These are phyloP conservation scores for Nothobranchius kuhntae DNA, from an alignment of 2,113 vertebrate genomes.

Conservation along the genomic window DNA sequence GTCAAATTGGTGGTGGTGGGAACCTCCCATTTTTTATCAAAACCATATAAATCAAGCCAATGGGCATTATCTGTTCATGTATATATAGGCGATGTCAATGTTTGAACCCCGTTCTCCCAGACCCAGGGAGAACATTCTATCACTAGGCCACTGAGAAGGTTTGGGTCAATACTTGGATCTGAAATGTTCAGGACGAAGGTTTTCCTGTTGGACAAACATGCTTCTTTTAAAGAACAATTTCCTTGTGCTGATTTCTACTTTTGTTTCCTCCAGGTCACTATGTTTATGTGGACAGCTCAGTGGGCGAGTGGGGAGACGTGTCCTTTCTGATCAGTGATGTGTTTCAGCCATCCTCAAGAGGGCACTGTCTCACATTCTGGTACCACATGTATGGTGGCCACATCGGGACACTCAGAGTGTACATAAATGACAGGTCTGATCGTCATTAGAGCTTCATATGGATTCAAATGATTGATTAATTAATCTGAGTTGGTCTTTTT, in stretches of 20 bases:
- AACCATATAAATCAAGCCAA: too few relatives aligned
- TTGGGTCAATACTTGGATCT: neutral
- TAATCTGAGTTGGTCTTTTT: too few relatives aligned
- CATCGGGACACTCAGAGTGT: slow-evolving; percentile 69
- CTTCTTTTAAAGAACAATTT: too few relatives aligned
- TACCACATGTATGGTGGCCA: slow-evolving; percentile 72
- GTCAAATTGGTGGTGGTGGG: too few relatives aligned
- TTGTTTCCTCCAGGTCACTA: slow-evolving; percentile 67
- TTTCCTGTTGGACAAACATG: neutral
- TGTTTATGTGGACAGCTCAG: slow-evolving; percentile 74
- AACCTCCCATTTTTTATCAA: too few relatives aligned
- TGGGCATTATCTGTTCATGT: too few relatives aligned
- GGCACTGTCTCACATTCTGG: slow-evolving; percentile 78
- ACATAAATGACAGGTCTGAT: slow-evolving; percentile 67
- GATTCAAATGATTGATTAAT: too few relatives aligned
- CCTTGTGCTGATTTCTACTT: neutral
- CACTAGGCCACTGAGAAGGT: too few relatives aligned
- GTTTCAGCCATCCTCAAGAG: slow-evolving; percentile 56
- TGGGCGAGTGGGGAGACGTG: slow-evolving; percentile 65
- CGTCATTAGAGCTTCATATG: neutral
- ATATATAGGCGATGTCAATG: too few relatives aligned
- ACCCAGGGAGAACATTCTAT: too few relatives aligned
- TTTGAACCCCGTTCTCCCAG: too few relatives aligned
- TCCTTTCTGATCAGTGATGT: slow-evolving; percentile 73
- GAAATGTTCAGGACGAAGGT: neutral